Evolutionary conservation across 2,888 invertebrate genomes (phyloP).

Genomic region (Drosophila picticornis): DNA sequence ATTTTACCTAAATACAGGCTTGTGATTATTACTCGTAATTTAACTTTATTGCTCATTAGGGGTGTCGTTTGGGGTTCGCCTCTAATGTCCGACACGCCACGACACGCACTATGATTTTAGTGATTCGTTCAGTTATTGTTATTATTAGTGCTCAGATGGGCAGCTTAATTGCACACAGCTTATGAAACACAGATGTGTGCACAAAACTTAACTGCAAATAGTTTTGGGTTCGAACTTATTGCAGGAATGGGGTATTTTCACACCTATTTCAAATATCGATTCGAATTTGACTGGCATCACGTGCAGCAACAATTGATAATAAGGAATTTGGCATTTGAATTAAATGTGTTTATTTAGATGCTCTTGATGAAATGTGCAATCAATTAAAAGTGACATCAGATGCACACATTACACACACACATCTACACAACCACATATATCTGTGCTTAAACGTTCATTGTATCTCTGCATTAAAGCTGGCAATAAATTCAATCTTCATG

Average conservation of each 20-base stretch:
- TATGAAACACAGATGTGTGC: constrained; percentile 8
- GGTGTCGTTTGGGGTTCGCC: background rate
- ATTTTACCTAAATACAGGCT: background rate
- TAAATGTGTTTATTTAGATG: constrained; percentile 30
- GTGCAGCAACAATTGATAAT: constrained; percentile 32
- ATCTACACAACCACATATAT: background rate
- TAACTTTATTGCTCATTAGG: constrained; percentile 1
- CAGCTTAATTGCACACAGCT: constrained; percentile 31
- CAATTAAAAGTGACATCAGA: constrained; percentile 28
- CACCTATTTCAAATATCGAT: constrained; percentile 25
- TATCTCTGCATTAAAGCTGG: background rate
- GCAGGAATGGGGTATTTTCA: background rate
- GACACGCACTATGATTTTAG: constrained; percentile 12
- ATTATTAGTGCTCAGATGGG: constrained; percentile 3
- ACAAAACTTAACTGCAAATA: constrained; percentile 14
- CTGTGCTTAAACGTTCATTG: background rate
- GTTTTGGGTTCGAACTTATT: constrained; percentile 3
- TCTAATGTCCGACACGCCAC: background rate
- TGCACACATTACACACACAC: background rate
- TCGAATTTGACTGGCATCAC: constrained; percentile 13
- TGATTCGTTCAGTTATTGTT: constrained; percentile 16
- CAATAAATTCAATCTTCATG: background rate
- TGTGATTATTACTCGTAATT: constrained; percentile 2
- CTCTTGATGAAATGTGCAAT: constrained; percentile 22
- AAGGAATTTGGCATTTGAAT: constrained; percentile 51